Conservation (phyloP, 35 echinoderm and acorn worm species). For the Lytechinus variegatus region DNA sequence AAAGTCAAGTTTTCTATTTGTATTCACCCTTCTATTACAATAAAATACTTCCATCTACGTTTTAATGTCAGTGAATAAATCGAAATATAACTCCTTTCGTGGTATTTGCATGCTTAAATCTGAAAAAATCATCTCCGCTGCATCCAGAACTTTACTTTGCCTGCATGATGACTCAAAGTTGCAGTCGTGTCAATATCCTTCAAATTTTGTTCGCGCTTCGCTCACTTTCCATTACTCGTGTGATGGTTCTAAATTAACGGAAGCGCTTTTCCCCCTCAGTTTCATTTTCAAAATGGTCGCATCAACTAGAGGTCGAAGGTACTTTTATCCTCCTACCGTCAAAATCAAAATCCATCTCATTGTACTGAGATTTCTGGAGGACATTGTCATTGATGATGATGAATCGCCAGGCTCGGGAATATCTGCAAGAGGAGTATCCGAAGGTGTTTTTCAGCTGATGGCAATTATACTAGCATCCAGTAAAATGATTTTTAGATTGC, state of each 20-base stretch:
- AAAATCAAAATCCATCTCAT: not conserved
- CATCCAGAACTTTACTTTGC: not conserved
- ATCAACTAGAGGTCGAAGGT: not conserved
- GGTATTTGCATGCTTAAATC: not conserved
- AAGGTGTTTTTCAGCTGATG: not conserved
- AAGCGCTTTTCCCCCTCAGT: not conserved
- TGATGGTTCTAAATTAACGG: not conserved
- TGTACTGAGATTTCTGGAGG: not conserved
- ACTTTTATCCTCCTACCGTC: not conserved
- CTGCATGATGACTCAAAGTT: not conserved
- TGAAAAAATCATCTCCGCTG: not conserved
- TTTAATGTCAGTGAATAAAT: not conserved
- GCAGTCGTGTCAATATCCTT: not conserved
- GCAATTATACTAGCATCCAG: not conserved
- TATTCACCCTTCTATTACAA: not conserved
- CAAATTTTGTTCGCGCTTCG: not conserved
- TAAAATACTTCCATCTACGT: not conserved
- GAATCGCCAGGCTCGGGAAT: not conserved
- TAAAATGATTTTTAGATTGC: not conserved
- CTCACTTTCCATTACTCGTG: not conserved
- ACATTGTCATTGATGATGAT: not conserved
- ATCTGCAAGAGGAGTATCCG: not conserved
- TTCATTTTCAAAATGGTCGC: not conserved
- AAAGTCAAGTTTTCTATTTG: not conserved
- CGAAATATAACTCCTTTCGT: not conserved